Evolutionary conservation across 2,113 vertebrate species (phyloP), one percentile per base, ranked within the genome.

Genomic region (Galbula dea): DNA sequence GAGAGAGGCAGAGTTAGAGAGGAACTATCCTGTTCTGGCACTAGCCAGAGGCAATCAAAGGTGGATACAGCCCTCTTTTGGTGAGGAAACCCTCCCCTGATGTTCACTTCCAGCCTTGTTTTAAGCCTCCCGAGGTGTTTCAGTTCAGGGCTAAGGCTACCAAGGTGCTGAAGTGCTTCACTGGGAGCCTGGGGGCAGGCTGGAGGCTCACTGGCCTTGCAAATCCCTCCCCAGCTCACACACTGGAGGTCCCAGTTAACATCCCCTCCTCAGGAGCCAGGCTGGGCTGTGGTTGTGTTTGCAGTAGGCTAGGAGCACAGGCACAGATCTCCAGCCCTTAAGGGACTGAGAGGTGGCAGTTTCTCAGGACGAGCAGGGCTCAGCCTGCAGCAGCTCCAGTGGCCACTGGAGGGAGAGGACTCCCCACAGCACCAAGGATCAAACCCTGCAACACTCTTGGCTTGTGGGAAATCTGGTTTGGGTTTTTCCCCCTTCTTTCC

Each of bases 391-490:
- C 82, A 71, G 74, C 90, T 78, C 52, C 52, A 6, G 78, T 0
- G 10, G 74, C 94, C 82, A 9, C 94, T 89, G 92, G 94, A 94
- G 85, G 95, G 94, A 94, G 94, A 20, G 69, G 71, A 37, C n/a
- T 17, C 58, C 5, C 13, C 71, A 27, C 18, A 34, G 59, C 6
- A 1, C 43, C 29, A 4, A 24, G 27, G 39, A 22, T 39, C 51
- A 5, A 16, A 48, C 32, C 46, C n/a, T 52, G 43, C 3, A 37
- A 12, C 12, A 2, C 36, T 6, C 11, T 1, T n/a, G n/a, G 19
- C 6, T 39, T n/a, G 1, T 5, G 15, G 18, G 34, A 58, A 77
- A 39, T 29, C 17, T 7, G 20, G 13, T n/a, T n/a, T 18, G 8
- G 4, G 15, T 10, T 48, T 26, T 65, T 36, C 18, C 26, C 17